phyloP scores from a whole-genome alignment of 53 echinoderm and acorn worm species.

The Patiria pectinifera region DNA sequence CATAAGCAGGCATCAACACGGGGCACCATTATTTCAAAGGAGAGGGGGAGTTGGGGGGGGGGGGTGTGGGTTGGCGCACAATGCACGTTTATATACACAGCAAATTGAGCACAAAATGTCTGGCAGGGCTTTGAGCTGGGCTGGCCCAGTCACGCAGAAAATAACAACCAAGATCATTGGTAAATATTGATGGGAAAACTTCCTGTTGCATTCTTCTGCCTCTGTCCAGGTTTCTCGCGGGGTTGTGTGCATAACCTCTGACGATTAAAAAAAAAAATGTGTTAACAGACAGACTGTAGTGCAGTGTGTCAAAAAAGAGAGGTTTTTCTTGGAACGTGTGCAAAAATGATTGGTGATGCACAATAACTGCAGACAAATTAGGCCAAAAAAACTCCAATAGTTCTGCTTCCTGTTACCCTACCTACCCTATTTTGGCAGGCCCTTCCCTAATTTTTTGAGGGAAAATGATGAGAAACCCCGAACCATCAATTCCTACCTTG shows the following conservation, averaged over 20 bases:
- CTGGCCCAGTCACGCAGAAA: conserved; percentile 46
- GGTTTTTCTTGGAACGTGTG: background rate
- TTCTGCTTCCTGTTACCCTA: too few relatives aligned
- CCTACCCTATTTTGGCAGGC: too few relatives aligned
- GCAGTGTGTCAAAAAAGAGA: background rate
- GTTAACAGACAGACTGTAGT: conserved; percentile 1
- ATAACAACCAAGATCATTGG: conserved; percentile 48
- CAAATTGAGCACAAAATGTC: conserved; percentile 64
- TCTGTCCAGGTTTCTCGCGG: background rate
- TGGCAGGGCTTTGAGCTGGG: background rate
- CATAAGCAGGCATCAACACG: conserved; percentile 7
- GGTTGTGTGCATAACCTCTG: conserved; percentile 23
- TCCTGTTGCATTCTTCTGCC: conserved; percentile 49
- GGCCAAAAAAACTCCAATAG: too few relatives aligned
- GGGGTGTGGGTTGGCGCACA: background rate
- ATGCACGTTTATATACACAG: conserved; percentile 27
- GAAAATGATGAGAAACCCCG: too few relatives aligned
- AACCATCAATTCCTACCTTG: too few relatives aligned
- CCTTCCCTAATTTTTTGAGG: too few relatives aligned
- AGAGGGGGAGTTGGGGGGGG: background rate
- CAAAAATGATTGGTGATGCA: too few relatives aligned
- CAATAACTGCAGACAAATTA: too few relatives aligned
- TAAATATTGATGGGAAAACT: conserved; percentile 63
- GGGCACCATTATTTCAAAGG: background rate
- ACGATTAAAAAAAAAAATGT: background rate